Base-by-base conservation (phyloP, 2,888 invertebrate species). In the Latrodectus elegans region DNA sequence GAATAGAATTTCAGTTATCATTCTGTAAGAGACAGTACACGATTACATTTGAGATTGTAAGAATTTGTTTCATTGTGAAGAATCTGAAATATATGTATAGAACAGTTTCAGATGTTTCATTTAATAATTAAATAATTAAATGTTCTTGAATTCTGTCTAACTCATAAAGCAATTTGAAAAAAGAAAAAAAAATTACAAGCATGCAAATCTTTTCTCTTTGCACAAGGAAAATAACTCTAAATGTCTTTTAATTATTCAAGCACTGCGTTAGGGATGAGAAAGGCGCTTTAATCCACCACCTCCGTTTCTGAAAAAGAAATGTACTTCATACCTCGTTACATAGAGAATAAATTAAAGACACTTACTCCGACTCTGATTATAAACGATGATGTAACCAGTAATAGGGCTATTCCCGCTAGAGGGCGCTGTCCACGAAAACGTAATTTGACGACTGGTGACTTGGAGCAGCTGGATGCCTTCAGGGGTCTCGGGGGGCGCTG, bases 391-490 rank as follows among this genome's bases (percentile, higher is more conserved):
- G 89, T 92, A 92, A 60, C 90, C 89, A 11, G 90, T 89, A 68
- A 92, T 90, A 15, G 91, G 90, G 60, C 91, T 91, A 90, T 92
- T 92, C 9, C 92, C 92, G 89, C 92, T 91, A 88, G 91, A 92
- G 8, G 92, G 92, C 71, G 90, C 89, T 64, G 90, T 88, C 92
- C 92, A 92, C 10, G 90, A 89, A 8, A 92, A 80, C 0, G 90
- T 90, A 10, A 91, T 91, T 76, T 90, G 90, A 3, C 92, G 90
- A 78, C 92, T 92, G 17, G 90, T 90, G 15, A 90, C 89, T 75
- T 91, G 88, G 26, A 88, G 78, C 84, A 85, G 77, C 74, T 88
- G 84, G 52, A 88, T 64, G 11, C 80, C 84, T 72, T 85, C 77
- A 11, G 88, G 88, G 71, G 71, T 75, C 60, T 88, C 88, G n/a